Base-by-base conservation (phyloP, 2,888 invertebrate genomes). In the Hybos culiciformis region DNA sequence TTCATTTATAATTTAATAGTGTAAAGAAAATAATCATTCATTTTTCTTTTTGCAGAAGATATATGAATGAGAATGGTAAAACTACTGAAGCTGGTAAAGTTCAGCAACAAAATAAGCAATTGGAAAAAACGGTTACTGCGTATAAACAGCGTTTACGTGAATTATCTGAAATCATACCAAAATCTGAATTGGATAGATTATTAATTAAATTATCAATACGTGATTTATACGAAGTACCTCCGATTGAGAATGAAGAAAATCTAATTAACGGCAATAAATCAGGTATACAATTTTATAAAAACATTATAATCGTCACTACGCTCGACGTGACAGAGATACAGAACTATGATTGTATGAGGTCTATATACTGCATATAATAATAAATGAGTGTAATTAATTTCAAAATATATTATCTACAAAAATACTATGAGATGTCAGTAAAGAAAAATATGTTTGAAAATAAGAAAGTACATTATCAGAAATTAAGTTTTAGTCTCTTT, bases 61-160 rank as follows among this genome's bases (percentile, higher is more conserved):
- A 92, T 69, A 71, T 96, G 57, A 94, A 91, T 61, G 88, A 88
- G 48, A 87, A 87, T 43, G 88, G 88, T 45, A 84, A 84, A 62
- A 87, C 88, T 61, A 70, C 88, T 46, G 93, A 94, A 62, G 73
- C 85, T 49, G 83, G 85, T 61, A 83, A 91, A 60, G 74, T 92
- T 42, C 87, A 92, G 56, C 81, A 90, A 55, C 83, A 85, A 61
- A 86, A 94, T 50, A 84, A 86, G 58, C 79, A 82, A 54, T 64
- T 94, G 53, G 92, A 94, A 63, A 72, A 80, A 51, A 92, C 93
- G 59, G 83, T 90, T 63, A 77, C 78, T 49, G 73, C 80, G 32
- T 83, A 91, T 62, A 83, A 84, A 63, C 81, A 78, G 58, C 78
- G 91, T 53, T 72, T 92, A 55, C 75, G 80, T 43, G 81, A 83